Percentiles rank a stretch among this genome's conserved stretches.
Conservation (phyloP, 1,140 invertebrate genomes). For the Callitettix versicolor region DNA sequence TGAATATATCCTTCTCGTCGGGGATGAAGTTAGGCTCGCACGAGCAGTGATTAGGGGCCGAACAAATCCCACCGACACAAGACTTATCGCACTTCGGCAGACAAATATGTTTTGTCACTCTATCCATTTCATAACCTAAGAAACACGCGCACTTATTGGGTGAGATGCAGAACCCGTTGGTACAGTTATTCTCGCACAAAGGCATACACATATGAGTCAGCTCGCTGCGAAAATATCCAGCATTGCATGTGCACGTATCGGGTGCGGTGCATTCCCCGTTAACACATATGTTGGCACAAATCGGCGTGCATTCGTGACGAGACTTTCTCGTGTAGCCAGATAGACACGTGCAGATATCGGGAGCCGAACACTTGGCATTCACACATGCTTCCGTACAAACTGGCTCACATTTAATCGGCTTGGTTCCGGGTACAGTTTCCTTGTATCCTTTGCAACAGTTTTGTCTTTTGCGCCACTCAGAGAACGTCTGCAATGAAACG, state of each 20-base stretch:
- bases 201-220: not conserved
- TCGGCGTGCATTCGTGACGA: not conserved
- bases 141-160: not conserved
- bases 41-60: not conserved
- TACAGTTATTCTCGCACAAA: not conserved
- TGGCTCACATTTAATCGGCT: no score
- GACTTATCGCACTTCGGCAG: not conserved
- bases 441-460: no score
- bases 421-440: no score
- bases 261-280: not conserved
- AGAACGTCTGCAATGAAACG: no score
- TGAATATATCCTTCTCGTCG: not conserved
- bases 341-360: not conserved
- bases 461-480: no score
- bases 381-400: not conserved
- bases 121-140: not conserved
- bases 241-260: not conserved
- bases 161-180: not conserved
- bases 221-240: no score
- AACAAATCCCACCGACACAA: not conserved
- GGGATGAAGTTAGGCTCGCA: not conserved
- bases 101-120: not conserved
- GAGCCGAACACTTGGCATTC: not conserved
- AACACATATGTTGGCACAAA: not conserved
- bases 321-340: not conserved